Base-by-base conservation (phyloP, 2,113 vertebrate species). In the Petrocephalus microphthalmus region DNA sequence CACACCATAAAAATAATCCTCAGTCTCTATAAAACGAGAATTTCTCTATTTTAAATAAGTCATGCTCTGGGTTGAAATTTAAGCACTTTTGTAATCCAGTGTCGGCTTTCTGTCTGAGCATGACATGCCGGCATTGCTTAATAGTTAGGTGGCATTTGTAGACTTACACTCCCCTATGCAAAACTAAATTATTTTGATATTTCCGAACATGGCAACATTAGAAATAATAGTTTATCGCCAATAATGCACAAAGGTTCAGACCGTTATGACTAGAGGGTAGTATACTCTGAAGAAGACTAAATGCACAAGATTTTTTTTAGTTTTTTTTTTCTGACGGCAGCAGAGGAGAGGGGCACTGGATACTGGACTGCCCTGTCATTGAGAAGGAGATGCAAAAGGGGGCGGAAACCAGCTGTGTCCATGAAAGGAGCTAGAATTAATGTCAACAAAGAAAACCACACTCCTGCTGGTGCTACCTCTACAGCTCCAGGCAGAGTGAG, bases 111-210 rank as follows among this genome's bases (percentile, higher is more conserved):
- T 91, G 93, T 91, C 90, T 94, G 95, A 95, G 90, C 93, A 93
- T 92, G 93, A 91, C 95, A 94, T 95, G 95, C 90, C 93, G 94
- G 95, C 94, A 90, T 91, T 91, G 94, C 95, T 94, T 92, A 92
- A 96, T 96, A 95, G 95, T 95, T 95, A 95, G 94, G 90, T 96
- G 96, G 95, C 96, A 96, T 96, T 94, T 92, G 95, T 94, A 95
- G 93, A 91, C 10, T 94, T 93, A 87, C 89, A 42, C 82, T 91
- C 64, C 93, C 89, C 89, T 91, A 92, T 94, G 93, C 78, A 83
- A 90, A 78, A n/a, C 86, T 85, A 89, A 89, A 56, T 87, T 93
- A 92, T 93, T 91, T 91, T 91, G 88, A 90, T 91, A 91, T 85
- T 82, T 49, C n/a, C 54, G 42, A 25, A 88, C 42, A 71, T 19